Evolutionary conservation across 1,140 invertebrate species (phyloP).

Genomic region (Drosophila kikkawai): DNA sequence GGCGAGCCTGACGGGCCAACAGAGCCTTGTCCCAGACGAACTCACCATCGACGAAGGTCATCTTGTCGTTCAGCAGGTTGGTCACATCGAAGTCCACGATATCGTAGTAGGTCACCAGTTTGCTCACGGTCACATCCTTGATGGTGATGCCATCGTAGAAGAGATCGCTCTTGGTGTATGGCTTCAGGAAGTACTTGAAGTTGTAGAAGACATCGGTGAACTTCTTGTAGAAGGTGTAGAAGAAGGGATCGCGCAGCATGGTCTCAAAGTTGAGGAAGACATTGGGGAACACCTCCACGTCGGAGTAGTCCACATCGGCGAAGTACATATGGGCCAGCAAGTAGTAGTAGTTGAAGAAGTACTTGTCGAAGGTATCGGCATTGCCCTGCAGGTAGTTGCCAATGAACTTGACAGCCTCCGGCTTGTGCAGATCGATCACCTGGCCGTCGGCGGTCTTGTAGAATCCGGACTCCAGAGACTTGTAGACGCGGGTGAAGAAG

Average conservation of each 20-base stretch:
- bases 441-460: slow-evolving; percentile 6
- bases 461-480: background rate
- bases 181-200: slow-evolving; percentile 5
- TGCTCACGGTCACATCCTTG: background rate
- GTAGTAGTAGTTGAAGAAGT: slow-evolving; percentile 4
- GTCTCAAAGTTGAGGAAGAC: slow-evolving; percentile 4
- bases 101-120: background rate
- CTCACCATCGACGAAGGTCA: background rate
- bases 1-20: background rate
- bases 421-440: slow-evolving; percentile 4
- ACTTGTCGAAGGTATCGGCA: background rate
- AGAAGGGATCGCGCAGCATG: slow-evolving; percentile 9
- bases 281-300: slow-evolving; percentile 1
- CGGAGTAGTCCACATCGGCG: slow-evolving; percentile 1
- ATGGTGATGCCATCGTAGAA: background rate
- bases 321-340: slow-evolving; percentile 9
- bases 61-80: slow-evolving; percentile 5
- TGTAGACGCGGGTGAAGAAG: slow-evolving; percentile 6
- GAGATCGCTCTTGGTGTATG: background rate
- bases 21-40: slow-evolving; percentile 6
- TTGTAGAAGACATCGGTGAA: background rate
- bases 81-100: slow-evolving; percentile 3
- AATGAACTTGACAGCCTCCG: slow-evolving; percentile 2
- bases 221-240: slow-evolving; percentile 5
- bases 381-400: slow-evolving; percentile 6